Percentiles rank a stretch among this genome's conserved stretches.
These are phyloP conservation scores for Ictalurus punctatus DNA, from an alignment of 2,113 vertebrate genomes.

Conservation along the genomic window DNA sequence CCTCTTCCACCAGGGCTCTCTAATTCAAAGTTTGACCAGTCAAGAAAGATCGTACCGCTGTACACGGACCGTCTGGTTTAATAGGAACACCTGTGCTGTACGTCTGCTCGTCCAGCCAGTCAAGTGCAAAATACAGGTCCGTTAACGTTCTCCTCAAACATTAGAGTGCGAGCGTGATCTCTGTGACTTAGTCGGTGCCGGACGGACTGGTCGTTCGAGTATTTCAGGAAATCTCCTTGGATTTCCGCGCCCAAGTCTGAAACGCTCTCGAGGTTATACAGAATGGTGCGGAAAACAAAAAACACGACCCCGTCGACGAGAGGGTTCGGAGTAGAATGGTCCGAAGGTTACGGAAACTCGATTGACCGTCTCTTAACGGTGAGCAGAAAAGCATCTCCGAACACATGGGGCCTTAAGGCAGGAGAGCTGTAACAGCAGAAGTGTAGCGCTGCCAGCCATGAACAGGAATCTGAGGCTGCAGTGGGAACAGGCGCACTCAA, in stretches of 20 bases:
- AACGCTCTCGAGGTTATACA: background rate
- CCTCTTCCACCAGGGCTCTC: conserved; percentile 61
- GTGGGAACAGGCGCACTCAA: background rate
- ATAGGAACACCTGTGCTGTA: background rate
- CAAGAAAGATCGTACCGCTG: background rate
- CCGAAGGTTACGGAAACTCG: too few relatives aligned
- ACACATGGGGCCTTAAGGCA: background rate
- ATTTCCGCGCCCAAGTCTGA: background rate
- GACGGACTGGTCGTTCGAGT: background rate
- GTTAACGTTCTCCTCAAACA: background rate
- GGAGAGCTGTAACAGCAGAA: too few relatives aligned
- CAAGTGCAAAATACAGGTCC: background rate
- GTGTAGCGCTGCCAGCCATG: too few relatives aligned
- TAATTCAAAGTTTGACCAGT: background rate
- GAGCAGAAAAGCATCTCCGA: background rate
- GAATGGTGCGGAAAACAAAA: background rate
- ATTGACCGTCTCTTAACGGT: background rate
- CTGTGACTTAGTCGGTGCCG: background rate
- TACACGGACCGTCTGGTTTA: background rate
- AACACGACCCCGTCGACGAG: background rate
- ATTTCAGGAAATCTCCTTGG: background rate
- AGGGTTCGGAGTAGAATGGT: background rate
- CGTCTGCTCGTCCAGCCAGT: background rate
- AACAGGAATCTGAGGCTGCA: background rate
- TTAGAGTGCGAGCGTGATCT: background rate